These are phyloP conservation scores for Rhinolophus sinicus DNA, from an alignment of 2,113 vertebrate species.

Conservation along the genomic window DNA sequence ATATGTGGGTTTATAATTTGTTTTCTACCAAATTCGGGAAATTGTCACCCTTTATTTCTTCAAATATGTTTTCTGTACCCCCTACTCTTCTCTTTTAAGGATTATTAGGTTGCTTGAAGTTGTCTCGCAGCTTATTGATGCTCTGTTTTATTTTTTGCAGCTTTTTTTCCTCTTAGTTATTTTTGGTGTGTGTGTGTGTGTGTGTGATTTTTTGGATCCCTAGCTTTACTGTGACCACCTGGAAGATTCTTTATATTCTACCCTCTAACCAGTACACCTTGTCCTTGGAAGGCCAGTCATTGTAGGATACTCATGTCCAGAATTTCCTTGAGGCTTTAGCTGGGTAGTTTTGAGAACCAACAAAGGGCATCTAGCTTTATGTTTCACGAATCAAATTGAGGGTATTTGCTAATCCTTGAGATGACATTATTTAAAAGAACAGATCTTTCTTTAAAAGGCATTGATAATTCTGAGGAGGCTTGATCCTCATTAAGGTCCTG, in stretches of 20 bases:
- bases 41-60: neutral
- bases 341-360: neutral
- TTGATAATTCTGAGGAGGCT: conserved; percentile 18
- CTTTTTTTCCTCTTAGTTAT: neutral
- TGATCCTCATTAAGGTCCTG: conserved; percentile 8
- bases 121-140: neutral
- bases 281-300: neutral
- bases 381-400: neutral
- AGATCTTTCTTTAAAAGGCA: neutral
- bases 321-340: neutral
- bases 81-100: neutral
- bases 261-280: neutral
- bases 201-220: neutral
- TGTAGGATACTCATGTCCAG: neutral
- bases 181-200: no score
- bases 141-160: neutral
- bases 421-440: neutral
- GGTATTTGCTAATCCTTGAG: conserved; percentile 12
- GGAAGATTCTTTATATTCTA: conserved; percentile 2
- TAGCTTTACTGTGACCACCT: neutral
- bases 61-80: neutral
- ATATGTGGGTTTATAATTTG: neutral
- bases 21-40: neutral
- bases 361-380: neutral
- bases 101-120: conserved; percentile 12